A percentile compares a stretch with the other conserved stretches of the same genome.
These are phyloP conservation scores for Phania funesta DNA, from an alignment of 2,888 invertebrate species.

Conservation along the genomic window DNA sequence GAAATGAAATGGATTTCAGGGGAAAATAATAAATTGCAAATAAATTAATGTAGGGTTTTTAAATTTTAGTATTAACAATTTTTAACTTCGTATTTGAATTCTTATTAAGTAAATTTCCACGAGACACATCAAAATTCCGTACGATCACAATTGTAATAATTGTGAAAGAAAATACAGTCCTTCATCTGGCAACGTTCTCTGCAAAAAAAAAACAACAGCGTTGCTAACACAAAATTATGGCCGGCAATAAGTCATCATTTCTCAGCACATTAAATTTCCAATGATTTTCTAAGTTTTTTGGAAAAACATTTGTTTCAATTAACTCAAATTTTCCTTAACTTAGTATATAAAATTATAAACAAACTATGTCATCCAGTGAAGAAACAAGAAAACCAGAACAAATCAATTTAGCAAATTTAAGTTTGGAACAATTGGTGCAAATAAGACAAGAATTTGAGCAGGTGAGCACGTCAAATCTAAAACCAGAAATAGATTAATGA, in stretches of 20 bases:
- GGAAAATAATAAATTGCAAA: too few species aligned
- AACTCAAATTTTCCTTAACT: conserved; percentile 60
- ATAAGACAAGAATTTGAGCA: conserved; percentile 93
- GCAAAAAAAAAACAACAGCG: neutral
- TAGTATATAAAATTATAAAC: conserved; percentile 47
- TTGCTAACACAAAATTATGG: conserved; percentile 30
- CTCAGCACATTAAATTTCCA: conserved; percentile 41
- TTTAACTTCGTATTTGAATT: too few species aligned
- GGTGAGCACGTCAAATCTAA: conserved; percentile 80
- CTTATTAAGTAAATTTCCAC: too few species aligned
- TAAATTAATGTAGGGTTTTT: too few species aligned
- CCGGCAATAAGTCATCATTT: conserved; percentile 47
- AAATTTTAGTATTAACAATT: too few species aligned
- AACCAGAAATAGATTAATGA: conserved; percentile 44
- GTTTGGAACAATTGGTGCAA: conserved; percentile 89
- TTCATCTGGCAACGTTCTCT: neutral
- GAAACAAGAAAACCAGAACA: conserved; percentile 84
- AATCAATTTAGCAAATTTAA: conserved; percentile 90
- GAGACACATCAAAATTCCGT: too few species aligned
- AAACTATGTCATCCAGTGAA: conserved; percentile 70
- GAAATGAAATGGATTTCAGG: too few species aligned
- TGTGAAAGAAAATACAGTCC: neutral
- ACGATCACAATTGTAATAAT: too few species aligned
- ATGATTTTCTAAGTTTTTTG: conserved; percentile 21
- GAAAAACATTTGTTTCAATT: conserved; percentile 69